Base-by-base conservation (phyloP, 2,113 vertebrate species). In the Zosterops hypoxanthus region DNA sequence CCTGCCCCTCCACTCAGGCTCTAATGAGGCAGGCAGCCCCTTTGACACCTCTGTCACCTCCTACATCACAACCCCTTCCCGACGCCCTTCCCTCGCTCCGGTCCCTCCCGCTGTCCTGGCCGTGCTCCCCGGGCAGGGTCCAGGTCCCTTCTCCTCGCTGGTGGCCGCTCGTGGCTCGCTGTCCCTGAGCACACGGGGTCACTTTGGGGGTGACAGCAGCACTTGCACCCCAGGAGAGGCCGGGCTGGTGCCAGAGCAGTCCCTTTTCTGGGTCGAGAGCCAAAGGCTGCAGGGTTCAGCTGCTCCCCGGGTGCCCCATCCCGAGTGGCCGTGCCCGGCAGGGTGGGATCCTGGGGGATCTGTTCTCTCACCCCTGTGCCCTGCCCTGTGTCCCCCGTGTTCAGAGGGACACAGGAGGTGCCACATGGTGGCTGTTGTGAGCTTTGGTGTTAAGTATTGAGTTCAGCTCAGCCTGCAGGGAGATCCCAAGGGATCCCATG, bases 211-310 rank as follows among this genome's bases (percentile, higher is more conserved):
- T 75, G 86, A 77, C 73, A 66, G 77, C 85, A 52, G 72, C 72
- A 14, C 33, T 81, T 1, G 1, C 25, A 16, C 8, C 52, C 5
- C 3, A n/a, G 44, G 9, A 66, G 29, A 0, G 9, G 71, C 66
- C 65, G 71, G 66, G 60, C 60, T 70, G 70, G 23, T 0, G 4
- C 41, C 4, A 4, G 71, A 20, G 33, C 33, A 7, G 5, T 9
- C 49, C 33, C 29, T 12, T 29, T 66, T 21, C 25, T 31, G 49
- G 10, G 6, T 5, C 9, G n/a, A 61, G 22, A 89, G 52, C 3
- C 31, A 66, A 82, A 41, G 0, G 2, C 26, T 49, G 42, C 87
- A 2, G 36, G 0, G 2, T 6, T 29, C 61, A 26, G 47, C 28
- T 0, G 1, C 3, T 42, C 52, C 16, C 66, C 5, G 23, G 29